These are phyloP conservation scores for Lasioglossum vierecki DNA, from an alignment of 2,888 invertebrate genomes.

Conservation along the genomic window DNA sequence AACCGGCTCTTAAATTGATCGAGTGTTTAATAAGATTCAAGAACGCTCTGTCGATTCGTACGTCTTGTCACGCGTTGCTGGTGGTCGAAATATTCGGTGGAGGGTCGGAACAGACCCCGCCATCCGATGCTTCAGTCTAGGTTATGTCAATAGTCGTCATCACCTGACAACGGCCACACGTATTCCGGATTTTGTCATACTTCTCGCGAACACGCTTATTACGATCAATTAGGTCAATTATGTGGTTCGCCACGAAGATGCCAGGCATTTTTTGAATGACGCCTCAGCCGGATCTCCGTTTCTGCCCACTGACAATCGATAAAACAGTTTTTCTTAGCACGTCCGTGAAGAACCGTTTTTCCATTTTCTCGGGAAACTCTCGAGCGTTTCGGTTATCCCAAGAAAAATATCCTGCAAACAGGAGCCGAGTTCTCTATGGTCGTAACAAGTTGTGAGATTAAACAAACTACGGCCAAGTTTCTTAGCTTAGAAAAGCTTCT, in stretches of 20 bases:
- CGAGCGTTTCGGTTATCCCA: not conserved
- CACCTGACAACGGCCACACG: not conserved
- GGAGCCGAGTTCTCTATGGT: too few relatives aligned
- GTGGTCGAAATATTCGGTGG: not conserved
- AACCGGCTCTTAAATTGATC: not conserved
- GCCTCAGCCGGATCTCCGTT: constrained; percentile 21
- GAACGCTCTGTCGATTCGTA: not conserved
- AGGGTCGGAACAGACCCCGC: not conserved
- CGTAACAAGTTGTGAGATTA: too few relatives aligned
- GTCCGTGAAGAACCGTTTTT: too few relatives aligned
- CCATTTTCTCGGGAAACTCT: not conserved
- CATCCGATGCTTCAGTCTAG: not conserved
- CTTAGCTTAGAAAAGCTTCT: too few relatives aligned
- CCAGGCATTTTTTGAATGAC: constrained; percentile 52
- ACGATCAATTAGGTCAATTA: constrained; percentile 67
- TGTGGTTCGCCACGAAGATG: constrained; percentile 36
- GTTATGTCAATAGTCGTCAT: not conserved
- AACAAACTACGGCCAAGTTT: too few relatives aligned
- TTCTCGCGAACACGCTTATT: constrained; percentile 38
- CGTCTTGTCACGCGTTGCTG: not conserved
- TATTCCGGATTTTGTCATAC: constrained; percentile 28
- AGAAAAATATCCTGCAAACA: too few relatives aligned
- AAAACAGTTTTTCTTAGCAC: not conserved
- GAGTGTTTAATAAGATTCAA: not conserved
- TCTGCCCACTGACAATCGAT: constrained; percentile 38